phyloP scores from a whole-genome alignment of 2,113 vertebrate genomes.

The Oncorhynchus kisutch region DNA sequence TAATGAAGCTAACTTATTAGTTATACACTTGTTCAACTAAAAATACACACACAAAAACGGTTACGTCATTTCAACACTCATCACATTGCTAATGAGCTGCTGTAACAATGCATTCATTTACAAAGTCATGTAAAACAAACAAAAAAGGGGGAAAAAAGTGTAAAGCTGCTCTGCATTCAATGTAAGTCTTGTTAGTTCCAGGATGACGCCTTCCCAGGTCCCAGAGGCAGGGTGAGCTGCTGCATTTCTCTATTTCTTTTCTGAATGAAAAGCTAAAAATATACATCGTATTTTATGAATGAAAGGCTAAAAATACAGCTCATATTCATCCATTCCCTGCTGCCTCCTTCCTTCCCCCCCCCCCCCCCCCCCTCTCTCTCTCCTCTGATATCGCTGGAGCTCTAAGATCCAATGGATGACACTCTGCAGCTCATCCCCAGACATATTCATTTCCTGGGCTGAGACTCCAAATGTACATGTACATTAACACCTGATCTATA shows the following conservation, averaged over 20 bases:
- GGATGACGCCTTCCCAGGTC: conserved; percentile 50
- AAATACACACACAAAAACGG: conserved; percentile 7
- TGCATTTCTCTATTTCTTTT: conserved; percentile 61
- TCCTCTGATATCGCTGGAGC: conserved; percentile 21
- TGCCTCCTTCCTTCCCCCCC: not conserved
- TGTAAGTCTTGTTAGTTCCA: conserved; percentile 51
- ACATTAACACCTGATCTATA: conserved; percentile 81
- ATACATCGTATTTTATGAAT: conserved; percentile 62
- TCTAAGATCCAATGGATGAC: conserved; percentile 55
- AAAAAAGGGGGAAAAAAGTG: not conserved
- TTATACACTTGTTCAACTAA: conserved; percentile 7
- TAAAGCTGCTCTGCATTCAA: conserved; percentile 30
- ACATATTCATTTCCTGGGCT: conserved; percentile 67
- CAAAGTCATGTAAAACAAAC: conserved; percentile 17
- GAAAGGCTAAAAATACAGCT: conserved; percentile 66
- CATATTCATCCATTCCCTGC: conserved; percentile 45
- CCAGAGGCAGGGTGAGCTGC: conserved; percentile 54
- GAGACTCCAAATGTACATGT: conserved; percentile 70
- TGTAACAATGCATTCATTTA: conserved; percentile 42
- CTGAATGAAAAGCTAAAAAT: conserved; percentile 69
- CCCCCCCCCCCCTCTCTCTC: conserved; percentile 3
- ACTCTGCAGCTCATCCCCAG: conserved; percentile 61
- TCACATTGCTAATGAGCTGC: conserved; percentile 47
- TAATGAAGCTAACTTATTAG: not conserved
- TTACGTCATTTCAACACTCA: conserved; percentile 38